A percentile compares a stretch with the other conserved stretches of the same genome.
Conservation (phyloP, 2,113 vertebrate species). For the Trematocara macrostoma region DNA sequence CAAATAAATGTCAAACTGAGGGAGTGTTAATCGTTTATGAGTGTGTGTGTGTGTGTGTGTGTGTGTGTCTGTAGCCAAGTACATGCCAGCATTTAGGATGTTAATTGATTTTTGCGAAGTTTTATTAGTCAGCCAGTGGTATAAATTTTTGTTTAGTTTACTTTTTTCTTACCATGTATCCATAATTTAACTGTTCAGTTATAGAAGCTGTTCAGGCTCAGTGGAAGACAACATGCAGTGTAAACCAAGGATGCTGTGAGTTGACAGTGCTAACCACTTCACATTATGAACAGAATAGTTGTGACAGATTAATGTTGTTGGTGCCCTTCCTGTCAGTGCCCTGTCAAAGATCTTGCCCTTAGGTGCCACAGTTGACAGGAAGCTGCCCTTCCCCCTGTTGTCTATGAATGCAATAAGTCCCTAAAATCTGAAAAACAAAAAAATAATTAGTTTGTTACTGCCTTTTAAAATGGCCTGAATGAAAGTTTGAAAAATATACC, state of each 20-base stretch:
- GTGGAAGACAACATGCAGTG: neutral
- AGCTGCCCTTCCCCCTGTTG: neutral
- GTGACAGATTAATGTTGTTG: slow-evolving; percentile 19
- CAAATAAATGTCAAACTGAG: slow-evolving; percentile 59
- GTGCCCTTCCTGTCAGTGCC: neutral
- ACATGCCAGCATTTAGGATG: slow-evolving; percentile 44
- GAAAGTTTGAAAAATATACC: neutral
- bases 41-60: neutral
- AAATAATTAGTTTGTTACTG: neutral
- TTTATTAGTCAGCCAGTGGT: slow-evolving; percentile 25
- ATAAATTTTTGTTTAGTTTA: neutral
- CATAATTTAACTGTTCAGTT: neutral
- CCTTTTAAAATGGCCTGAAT: neutral
- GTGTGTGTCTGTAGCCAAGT: slow-evolving; percentile 10
- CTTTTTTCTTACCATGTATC: neutral
- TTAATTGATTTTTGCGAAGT: slow-evolving; percentile 52
- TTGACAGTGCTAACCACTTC: neutral
- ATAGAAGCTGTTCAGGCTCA: neutral
- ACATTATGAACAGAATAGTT: neutral
- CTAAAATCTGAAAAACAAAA: neutral
- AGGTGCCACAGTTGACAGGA: neutral
- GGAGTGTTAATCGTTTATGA: slow-evolving; percentile 45
- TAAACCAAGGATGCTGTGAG: neutral
- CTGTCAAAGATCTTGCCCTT: neutral
- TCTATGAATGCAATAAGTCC: neutral